Conservation (phyloP, 2,888 invertebrate genomes). For the Cephus spinipes region DNA sequence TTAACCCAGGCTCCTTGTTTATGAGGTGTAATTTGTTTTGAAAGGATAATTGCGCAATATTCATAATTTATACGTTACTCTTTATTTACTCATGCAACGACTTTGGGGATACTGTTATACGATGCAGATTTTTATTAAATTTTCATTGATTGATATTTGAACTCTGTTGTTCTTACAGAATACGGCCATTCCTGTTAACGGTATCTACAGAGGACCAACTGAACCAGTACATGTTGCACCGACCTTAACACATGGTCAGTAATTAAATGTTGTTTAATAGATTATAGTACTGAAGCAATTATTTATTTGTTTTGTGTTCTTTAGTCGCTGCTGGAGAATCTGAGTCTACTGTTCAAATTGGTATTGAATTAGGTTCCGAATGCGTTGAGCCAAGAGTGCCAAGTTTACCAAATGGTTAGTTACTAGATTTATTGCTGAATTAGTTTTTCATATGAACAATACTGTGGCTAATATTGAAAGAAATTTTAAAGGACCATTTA, state of each 20-base stretch:
- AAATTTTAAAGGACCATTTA: not conserved
- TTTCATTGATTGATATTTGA: conserved; percentile 5
- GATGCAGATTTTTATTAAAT: conserved; percentile 10
- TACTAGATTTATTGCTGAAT: not conserved
- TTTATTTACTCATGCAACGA: not conserved
- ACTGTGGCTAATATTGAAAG: not conserved
- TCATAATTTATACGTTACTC: not conserved
- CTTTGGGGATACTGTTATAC: not conserved
- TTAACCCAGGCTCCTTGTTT: not conserved
- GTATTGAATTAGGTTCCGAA: conserved; percentile 76
- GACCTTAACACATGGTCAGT: conserved; percentile 54
- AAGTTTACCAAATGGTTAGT: conserved; percentile 52
- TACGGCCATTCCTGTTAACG: conserved; percentile 91
- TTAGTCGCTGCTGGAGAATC: conserved; percentile 54
- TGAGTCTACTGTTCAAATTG: conserved; percentile 68
- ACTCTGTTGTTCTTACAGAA: conserved; percentile 72
- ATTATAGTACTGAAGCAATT: not conserved
- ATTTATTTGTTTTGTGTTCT: conserved; percentile 5
- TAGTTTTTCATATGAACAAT: not conserved
- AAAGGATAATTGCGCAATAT: not conserved
- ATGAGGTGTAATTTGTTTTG: not conserved
- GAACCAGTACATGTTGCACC: conserved; percentile 55
- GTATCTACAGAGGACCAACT: conserved; percentile 81
- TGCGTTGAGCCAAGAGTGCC: conserved; percentile 69
- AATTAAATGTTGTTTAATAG: conserved; percentile 7